Percentiles rank a stretch among this genome's conserved stretches.
These are phyloP conservation scores for Pollenia labialis DNA, from an alignment of 2,888 invertebrate genomes.

Conservation along the genomic window DNA sequence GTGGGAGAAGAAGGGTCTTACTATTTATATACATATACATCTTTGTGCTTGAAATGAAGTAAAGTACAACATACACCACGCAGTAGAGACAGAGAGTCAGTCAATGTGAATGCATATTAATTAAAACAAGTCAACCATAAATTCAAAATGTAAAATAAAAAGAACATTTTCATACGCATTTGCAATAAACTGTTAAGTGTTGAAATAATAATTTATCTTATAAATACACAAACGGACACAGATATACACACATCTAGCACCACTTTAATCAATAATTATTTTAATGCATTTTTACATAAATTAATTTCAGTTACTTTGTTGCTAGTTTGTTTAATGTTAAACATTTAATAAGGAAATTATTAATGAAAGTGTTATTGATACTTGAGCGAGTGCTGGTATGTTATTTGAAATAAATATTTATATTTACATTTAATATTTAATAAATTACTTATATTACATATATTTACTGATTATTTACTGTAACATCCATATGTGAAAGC, in stretches of 20 bases:
- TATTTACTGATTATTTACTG: background rate
- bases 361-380: constrained; percentile 8
- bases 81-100: background rate
- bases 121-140: constrained; percentile 33
- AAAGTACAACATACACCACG: background rate
- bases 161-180: background rate
- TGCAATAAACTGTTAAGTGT: constrained; percentile 37
- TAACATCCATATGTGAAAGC: too few species aligned
- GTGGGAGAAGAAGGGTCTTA: too few species aligned
- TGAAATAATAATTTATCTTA: constrained; percentile 46
- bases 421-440: background rate
- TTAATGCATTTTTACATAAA: background rate
- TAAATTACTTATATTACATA: background rate
- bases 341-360: background rate
- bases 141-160: constrained; percentile 22
- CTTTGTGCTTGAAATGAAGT: background rate
- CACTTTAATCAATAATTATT: constrained; percentile 1
- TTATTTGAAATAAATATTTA: constrained; percentile 1
- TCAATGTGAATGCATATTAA: constrained; percentile 33
- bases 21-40: background rate
- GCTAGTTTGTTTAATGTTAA: background rate
- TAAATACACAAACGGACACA: background rate
- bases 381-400: background rate
- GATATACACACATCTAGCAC: background rate
- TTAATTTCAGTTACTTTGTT: constrained; percentile 1